phyloP scores from a whole-genome alignment of 1,140 invertebrate genomes.

The Heterodera carotae region DNA sequence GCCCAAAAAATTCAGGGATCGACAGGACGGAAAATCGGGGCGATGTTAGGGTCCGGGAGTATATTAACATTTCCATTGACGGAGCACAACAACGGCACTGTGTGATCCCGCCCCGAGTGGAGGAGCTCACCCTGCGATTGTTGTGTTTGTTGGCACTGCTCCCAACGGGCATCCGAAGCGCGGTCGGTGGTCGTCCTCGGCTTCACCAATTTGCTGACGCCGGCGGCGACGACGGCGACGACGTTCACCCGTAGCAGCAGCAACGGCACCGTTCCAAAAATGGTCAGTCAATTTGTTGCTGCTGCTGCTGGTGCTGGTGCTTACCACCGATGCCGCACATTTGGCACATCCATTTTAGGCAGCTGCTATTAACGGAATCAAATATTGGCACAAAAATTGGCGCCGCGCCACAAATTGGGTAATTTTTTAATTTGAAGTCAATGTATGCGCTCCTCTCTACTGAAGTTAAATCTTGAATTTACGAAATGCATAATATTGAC shows the following conservation, averaged over 20 bases:
- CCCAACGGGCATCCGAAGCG: constrained; percentile 2
- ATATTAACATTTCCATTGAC: too few relatives aligned
- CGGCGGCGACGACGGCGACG: not conserved
- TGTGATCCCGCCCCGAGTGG: not conserved
- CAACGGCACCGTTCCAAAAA: not conserved
- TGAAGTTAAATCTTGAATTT: too few relatives aligned
- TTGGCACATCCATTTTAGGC: not conserved
- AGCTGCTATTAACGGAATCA: not conserved
- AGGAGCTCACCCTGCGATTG: constrained; percentile 11
- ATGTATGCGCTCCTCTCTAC: too few relatives aligned
- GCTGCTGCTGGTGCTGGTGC: too few relatives aligned
- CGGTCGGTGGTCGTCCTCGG: constrained; percentile 6
- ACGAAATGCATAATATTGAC: too few relatives aligned
- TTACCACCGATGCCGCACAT: too few relatives aligned
- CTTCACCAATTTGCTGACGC: too few relatives aligned
- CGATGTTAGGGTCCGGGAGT: too few relatives aligned
- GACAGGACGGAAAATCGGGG: too few relatives aligned
- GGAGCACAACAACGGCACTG: not conserved
- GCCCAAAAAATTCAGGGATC: too few relatives aligned
- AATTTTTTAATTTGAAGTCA: too few relatives aligned
- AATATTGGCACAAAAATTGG: constrained; percentile 5
- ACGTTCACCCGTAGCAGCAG: not conserved
- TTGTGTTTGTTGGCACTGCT: constrained; percentile 14
- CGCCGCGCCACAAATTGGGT: too few relatives aligned
- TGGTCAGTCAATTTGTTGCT: not conserved